Evolutionary conservation across 2,113 vertebrate species (phyloP).

Genomic region (Haemorhous mexicanus): DNA sequence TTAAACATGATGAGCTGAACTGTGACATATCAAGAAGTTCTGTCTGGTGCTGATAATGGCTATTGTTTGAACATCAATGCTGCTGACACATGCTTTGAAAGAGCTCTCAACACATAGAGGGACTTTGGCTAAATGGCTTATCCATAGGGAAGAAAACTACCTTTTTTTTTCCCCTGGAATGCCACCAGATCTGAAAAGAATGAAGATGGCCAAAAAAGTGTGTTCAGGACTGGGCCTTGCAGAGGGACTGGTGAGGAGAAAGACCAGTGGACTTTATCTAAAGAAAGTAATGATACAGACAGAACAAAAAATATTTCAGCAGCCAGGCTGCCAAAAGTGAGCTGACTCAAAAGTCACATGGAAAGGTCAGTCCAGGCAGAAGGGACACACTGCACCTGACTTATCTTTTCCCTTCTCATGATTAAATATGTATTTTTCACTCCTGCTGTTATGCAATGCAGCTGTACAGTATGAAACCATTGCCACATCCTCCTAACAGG

Average conservation of each 20-base stretch:
- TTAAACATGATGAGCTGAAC: neutral
- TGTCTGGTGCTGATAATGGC: neutral
- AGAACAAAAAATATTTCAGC: neutral
- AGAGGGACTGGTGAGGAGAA: neutral
- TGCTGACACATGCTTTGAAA: fast-evolving
- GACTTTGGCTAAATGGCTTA: neutral
- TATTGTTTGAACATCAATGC: neutral
- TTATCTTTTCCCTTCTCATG: neutral
- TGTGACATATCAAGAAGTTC: neutral
- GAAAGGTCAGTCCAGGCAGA: neutral
- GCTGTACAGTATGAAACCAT: neutral
- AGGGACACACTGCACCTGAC: neutral
- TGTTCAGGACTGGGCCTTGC: neutral
- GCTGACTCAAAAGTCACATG: neutral
- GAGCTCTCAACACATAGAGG: neutral
- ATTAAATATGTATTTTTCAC: neutral
- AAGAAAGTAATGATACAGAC: neutral
- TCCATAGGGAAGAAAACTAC: neutral
- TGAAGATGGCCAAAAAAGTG: neutral
- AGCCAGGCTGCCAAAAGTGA: neutral
- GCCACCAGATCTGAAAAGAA: neutral
- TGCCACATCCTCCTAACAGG: conserved; percentile 27
- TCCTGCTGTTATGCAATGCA: neutral
- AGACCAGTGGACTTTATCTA: neutral
- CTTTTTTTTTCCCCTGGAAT: fast-evolving